Evolutionary conservation across 2,797 vertebrate genomes (phyloP), one percentile per base, ranked within the genome.

Genomic region (Protosalanx chinensis): DNA sequence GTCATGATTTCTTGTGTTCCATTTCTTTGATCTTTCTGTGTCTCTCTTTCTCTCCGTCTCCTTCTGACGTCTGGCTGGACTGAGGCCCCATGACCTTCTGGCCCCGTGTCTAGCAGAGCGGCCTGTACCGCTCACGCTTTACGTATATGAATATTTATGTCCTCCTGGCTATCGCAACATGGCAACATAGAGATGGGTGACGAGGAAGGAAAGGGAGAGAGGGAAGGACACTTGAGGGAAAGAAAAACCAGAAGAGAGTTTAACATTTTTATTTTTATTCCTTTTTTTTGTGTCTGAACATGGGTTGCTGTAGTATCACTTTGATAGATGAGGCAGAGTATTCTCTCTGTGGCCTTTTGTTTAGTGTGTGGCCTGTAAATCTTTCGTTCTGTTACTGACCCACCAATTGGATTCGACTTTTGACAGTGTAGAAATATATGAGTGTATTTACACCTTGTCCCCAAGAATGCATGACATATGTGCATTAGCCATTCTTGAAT

Each of bases 71-170:
- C 75, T 86, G 59, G 85, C 84, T 82, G 76, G 86, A 84, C 70
- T 72, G 71, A 81, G 86, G 86, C 87, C 8, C 81, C 84, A 68
- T 68, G 82, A 81, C 86, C 87, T 73, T 73, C 16, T 78, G 86
- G 88, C 84, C 83, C 87, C n/a, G 62, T 67, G 72, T 79, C 46
- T 89, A 82, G 73, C 84, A 79, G 81, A 82, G 81, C 79, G 81
- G 67, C 70, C 82, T 65, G 63, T 84, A 77, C 81, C 88, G 74
- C 82, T 89, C 84, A 91, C 78, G 86, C 79, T 56, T 46, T 4
- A 75, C 68, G 41, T 46, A 87, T 76, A 88, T 95, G 93, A 94
- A 95, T 96, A 95, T 95, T 93, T 92, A 94, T 95, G 77, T 81
- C 91, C 88, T 92, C 90, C 90, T 93, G 91, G 90, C 86, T 89